A percentile compares a stretch with the other conserved stretches of the same genome.
These are phyloP conservation scores for Pollimyrus isidori DNA, from an alignment of 2,113 vertebrate species.

Conservation along the genomic window DNA sequence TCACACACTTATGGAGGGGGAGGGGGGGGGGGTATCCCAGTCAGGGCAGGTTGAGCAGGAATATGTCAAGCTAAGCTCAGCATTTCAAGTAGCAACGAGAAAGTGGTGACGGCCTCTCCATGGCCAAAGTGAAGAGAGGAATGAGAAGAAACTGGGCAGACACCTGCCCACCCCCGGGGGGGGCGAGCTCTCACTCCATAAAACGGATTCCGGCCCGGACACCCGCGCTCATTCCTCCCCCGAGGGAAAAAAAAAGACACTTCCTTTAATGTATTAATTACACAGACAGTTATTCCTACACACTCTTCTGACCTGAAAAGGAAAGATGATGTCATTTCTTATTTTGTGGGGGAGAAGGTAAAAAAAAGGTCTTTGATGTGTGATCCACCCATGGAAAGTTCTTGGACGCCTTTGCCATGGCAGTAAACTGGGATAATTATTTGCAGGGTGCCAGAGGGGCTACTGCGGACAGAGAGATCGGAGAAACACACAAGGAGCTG, in stretches of 20 bases:
- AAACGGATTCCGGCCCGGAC: not conserved
- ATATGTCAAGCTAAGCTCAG: conserved; percentile 42
- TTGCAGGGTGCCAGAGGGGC: conserved; percentile 28
- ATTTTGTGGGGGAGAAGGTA: not conserved
- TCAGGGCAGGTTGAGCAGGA: conserved; percentile 36
- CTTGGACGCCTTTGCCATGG: conserved; percentile 35
- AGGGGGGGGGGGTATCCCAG: not conserved
- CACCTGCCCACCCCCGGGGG: not conserved
- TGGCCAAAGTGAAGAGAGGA: not conserved
- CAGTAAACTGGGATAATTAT: conserved; percentile 46
- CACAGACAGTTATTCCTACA: conserved; percentile 35
- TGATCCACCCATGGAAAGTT: conserved; percentile 24
- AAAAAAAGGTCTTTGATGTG: conserved; percentile 32
- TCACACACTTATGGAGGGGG: not conserved
- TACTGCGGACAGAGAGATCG: not conserved
- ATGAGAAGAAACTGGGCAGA: not conserved
- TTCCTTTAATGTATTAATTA: not conserved
- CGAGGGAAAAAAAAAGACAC: not conserved
- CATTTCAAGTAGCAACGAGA: conserved; percentile 43
- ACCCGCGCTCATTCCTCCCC: not conserved
- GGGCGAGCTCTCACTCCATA: not conserved
- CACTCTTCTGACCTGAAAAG: conserved; percentile 27
- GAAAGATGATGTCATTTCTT: not conserved
- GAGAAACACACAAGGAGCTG: conserved; percentile 22
- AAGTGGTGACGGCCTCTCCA: conserved; percentile 25